A percentile compares a stretch with the other conserved stretches of the same genome.
Conservation (phyloP, 2,888 invertebrate species). For the Polydrusus pterygomalis region DNA sequence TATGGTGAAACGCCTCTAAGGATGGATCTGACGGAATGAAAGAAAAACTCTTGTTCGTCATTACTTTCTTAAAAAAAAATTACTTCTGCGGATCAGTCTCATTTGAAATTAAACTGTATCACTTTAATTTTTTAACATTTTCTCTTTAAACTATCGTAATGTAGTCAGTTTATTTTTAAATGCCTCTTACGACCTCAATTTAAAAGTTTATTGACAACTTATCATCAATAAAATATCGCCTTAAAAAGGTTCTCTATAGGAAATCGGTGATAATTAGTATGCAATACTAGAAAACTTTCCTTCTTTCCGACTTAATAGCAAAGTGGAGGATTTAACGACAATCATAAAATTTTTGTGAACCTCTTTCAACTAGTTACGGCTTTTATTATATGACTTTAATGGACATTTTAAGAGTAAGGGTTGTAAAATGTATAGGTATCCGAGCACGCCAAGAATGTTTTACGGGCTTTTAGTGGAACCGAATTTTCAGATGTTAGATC, state of each 20-base stretch:
- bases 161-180: too few species aligned
- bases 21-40: too few species aligned
- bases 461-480: slow-evolving; percentile 18
- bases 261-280: slow-evolving; percentile 15
- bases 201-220: too few species aligned
- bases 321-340: slow-evolving; percentile 28
- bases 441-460: slow-evolving; percentile 32
- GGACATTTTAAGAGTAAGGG: slow-evolving; percentile 39
- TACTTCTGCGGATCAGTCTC: too few species aligned
- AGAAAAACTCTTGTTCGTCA: too few species aligned
- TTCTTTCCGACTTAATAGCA: slow-evolving; percentile 4
- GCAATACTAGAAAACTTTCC: slow-evolving; percentile 20
- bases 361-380: slow-evolving; percentile 37
- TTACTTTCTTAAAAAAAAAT: too few species aligned
- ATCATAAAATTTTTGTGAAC: slow-evolving; percentile 37
- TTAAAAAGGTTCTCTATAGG: neutral
- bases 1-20: too few species aligned
- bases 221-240: too few species aligned
- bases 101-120: too few species aligned
- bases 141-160: too few species aligned
- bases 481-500: neutral
- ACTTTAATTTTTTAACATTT: too few species aligned
- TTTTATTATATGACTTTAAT: slow-evolving; percentile 45
- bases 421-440: slow-evolving; percentile 42
- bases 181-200: too few species aligned